Percentiles rank a stretch among this genome's conserved stretches.
These are phyloP conservation scores for Pterocles gutturalis DNA, from an alignment of 2,113 vertebrate genomes.

Conservation along the genomic window DNA sequence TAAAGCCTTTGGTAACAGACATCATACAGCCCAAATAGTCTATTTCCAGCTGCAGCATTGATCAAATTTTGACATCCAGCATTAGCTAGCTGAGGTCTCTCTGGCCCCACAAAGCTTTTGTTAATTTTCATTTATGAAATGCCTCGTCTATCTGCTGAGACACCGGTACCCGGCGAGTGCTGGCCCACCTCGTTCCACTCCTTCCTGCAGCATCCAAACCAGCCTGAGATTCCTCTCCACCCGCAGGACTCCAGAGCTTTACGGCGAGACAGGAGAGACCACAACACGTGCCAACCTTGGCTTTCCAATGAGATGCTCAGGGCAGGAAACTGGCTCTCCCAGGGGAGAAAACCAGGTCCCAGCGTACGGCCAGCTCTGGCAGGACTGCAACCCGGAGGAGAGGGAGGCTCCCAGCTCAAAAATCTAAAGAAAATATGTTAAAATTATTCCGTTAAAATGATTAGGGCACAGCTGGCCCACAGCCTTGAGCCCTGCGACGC, in stretches of 20 bases:
- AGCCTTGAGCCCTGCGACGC: neutral
- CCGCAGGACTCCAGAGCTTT: neutral
- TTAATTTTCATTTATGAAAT: neutral
- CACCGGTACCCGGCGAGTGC: fast-evolving
- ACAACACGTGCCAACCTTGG: neutral
- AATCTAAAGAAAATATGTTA: neutral
- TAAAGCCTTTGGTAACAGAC: neutral
- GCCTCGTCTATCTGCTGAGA: fast-evolving
- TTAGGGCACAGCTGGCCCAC: fast-evolving
- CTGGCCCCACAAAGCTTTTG: neutral
- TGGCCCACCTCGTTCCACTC: neutral
- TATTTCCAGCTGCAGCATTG: slow-evolving; percentile 25
- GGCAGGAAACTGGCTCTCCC: neutral
- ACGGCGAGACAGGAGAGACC: neutral
- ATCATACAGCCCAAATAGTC: slow-evolving; percentile 8
- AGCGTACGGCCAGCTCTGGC: fast-evolving
- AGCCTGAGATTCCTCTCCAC: neutral
- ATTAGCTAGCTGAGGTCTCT: neutral
- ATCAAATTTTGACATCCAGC: neutral
- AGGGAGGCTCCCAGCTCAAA: neutral
- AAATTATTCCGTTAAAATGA: neutral
- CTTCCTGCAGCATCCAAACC: neutral
- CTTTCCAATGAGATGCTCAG: neutral
- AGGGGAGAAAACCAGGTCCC: neutral
- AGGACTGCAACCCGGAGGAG: fast-evolving